phyloP scores from a whole-genome alignment of 2,797 vertebrate species.

The Schizopygopsis malacanthus region DNA sequence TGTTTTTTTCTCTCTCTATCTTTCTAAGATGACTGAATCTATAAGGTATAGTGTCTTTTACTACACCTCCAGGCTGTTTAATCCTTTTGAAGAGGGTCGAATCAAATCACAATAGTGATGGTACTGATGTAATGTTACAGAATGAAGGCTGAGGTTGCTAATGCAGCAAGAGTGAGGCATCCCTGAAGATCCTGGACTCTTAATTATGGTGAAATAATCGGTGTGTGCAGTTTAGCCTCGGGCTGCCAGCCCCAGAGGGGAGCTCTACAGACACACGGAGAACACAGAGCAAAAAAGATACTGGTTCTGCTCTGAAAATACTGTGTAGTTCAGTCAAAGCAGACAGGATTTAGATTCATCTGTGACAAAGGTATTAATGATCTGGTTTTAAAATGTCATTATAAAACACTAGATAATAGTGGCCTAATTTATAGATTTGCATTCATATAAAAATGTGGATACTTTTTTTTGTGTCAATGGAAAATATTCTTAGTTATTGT shows the following conservation, averaged over 20 bases:
- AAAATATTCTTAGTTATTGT: background rate
- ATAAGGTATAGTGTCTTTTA: slow-evolving; percentile 29
- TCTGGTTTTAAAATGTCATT: slow-evolving; percentile 40
- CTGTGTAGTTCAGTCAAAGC: slow-evolving; percentile 55
- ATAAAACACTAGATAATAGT: background rate
- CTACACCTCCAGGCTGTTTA: slow-evolving; percentile 30
- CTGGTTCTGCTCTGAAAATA: slow-evolving; percentile 45
- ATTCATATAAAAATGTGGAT: background rate
- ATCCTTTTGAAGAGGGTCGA: background rate
- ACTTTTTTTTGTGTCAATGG: background rate
- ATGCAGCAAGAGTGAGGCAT: slow-evolving; percentile 23
- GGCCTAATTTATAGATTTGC: background rate
- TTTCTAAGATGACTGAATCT: slow-evolving; percentile 23
- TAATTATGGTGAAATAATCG: slow-evolving; percentile 55
- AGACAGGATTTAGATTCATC: slow-evolving; percentile 46
- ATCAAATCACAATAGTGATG: slow-evolving; percentile 41
- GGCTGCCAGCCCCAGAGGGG: slow-evolving; percentile 57
- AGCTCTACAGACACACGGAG: slow-evolving; percentile 24
- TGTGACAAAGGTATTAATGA: slow-evolving; percentile 41
- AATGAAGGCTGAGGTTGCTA: slow-evolving; percentile 34
- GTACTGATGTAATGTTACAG: slow-evolving; percentile 37
- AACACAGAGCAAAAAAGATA: slow-evolving; percentile 33
- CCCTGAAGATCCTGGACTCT: slow-evolving; percentile 40
- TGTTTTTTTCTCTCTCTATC: background rate
- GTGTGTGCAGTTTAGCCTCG: slow-evolving; percentile 49